phyloP scores from a whole-genome alignment of 2,888 invertebrate species.

The Euplexia lucipara region DNA sequence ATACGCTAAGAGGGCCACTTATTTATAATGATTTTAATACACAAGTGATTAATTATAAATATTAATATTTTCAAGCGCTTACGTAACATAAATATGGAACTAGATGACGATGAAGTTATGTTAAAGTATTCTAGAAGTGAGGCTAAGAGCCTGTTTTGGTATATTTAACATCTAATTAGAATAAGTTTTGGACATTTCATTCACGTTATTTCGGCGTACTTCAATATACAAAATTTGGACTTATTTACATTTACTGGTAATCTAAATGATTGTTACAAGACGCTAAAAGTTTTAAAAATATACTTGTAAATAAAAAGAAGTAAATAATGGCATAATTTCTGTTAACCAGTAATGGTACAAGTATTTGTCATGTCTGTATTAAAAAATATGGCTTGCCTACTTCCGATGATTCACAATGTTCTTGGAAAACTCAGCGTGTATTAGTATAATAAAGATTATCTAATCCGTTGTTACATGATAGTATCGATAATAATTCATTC shows the following conservation, averaged over 20 bases:
- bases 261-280: no score
- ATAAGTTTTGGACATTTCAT: slow-evolving; percentile 16
- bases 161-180: slow-evolving; percentile 10
- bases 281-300: slow-evolving; percentile 30
- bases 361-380: slow-evolving; percentile 52
- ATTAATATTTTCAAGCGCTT: slow-evolving; percentile 24
- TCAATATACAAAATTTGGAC: slow-evolving; percentile 10
- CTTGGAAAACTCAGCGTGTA: slow-evolving; percentile 54
- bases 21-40: slow-evolving; percentile 25
- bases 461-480: slow-evolving; percentile 52
- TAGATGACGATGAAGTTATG: slow-evolving; percentile 17
- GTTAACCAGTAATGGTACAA: slow-evolving; percentile 41
- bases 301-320: no score
- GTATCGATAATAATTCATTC: slow-evolving; percentile 39
- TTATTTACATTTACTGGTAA: no score
- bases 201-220: neutral
- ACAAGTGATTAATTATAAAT: slow-evolving; percentile 12
- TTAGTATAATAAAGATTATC: slow-evolving; percentile 58
- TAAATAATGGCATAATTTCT: slow-evolving; percentile 32
- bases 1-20: slow-evolving; percentile 10
- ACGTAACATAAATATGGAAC: slow-evolving; percentile 20
- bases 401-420: slow-evolving; percentile 66
- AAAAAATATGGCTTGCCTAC: slow-evolving; percentile 60
- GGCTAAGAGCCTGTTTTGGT: neutral
- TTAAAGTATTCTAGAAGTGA: slow-evolving; percentile 1